Evolutionary conservation across 2,113 vertebrate species (phyloP).

Genomic region (Sturnus vulgaris): DNA sequence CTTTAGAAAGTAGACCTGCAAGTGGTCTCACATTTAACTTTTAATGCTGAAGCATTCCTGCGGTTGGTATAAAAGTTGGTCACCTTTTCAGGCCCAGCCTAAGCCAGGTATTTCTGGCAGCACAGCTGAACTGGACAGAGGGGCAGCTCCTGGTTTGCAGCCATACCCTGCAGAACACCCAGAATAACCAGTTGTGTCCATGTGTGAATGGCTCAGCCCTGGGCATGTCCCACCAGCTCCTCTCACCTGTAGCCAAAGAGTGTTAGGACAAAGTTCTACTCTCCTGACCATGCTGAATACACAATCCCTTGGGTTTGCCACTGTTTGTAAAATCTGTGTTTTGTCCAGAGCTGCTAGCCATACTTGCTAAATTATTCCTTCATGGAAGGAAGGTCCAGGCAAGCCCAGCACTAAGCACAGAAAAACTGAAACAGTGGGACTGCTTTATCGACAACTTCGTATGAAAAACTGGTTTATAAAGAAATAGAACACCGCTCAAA

Average conservation of each 20-base stretch:
- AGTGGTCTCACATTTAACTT: neutral
- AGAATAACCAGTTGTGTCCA: neutral
- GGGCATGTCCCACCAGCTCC: rapidly evolving
- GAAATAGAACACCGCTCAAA: neutral
- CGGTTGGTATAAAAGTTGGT: neutral
- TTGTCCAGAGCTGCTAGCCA: neutral
- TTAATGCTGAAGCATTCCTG: neutral
- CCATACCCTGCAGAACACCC: neutral
- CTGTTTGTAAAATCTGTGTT: neutral
- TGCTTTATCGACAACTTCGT: neutral
- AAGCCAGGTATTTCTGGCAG: neutral
- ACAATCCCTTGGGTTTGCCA: neutral
- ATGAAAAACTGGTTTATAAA: neutral
- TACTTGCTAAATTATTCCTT: neutral
- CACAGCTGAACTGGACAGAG: neutral
- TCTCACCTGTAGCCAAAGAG: neutral
- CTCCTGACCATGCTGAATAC: neutral
- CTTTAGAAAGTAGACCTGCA: neutral
- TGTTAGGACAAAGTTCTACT: neutral
- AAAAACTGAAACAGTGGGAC: neutral
- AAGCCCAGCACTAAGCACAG: neutral
- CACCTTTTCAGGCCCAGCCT: neutral
- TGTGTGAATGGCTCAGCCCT: neutral
- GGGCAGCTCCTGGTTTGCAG: neutral
- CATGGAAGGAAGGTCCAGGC: neutral